Base-by-base conservation (phyloP, 1,140 invertebrate species). In the Drosophila pruinosa region DNA sequence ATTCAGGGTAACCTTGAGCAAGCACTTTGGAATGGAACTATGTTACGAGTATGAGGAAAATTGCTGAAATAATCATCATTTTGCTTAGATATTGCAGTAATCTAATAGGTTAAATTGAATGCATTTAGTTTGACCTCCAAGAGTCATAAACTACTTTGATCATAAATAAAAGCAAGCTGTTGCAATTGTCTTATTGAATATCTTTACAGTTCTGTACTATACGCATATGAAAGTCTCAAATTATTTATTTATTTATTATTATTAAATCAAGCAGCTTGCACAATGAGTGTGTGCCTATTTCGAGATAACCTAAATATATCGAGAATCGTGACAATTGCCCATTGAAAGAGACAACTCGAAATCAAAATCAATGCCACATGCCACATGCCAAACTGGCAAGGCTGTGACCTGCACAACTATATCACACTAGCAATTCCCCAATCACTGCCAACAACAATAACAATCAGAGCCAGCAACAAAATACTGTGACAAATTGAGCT, bases 401-500 rank as follows among this genome's bases (percentile, higher is more conserved):
- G 64, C 47, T 61, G 21, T 47, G 64, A 58, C 34, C 50, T 64
- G 12, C 43, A 38, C 26, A 45, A 12, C 3, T 34, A 59, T 22
- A 7, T 14, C 21, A 10, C 14, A 45, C 12, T n/a, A 12, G 36
- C 47, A 36, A 52, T 61, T 52, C 57, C 64, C 64, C 64, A 63
- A 70, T 63, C 67, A 63, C 22, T 36, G 50, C 31, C 50, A 36
- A 15, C 43, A 47, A 64, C 28, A 43, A 53, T 19, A 22, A 31
- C 54, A 53, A 69, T 53, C 65, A 62, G 15, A 31, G 50, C 4
- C 48, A 45, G 50, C 38, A 43, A 52, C 38, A 41, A 22, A 56
- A 15, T 41, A 8, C 38, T 74, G 59, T 82, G 71, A 82, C 79
- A 83, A 83, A 83, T 83, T 83, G 72, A 78, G 50, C 57, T 39